Conservation (phyloP, 2,797 vertebrate genomes). For the Odontamblyopus lacepedii region DNA sequence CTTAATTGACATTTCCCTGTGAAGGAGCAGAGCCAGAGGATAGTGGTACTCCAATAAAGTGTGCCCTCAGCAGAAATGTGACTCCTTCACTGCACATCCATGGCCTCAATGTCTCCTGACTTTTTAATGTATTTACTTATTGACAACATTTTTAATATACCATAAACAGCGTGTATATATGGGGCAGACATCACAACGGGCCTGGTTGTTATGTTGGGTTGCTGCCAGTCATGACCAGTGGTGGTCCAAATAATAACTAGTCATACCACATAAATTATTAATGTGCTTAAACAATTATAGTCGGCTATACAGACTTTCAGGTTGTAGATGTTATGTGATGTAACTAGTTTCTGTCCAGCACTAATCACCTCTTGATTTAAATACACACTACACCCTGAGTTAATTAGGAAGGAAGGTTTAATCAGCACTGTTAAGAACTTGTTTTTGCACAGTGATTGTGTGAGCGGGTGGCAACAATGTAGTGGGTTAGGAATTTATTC, state of each 20-base stretch:
- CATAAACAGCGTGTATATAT: not conserved
- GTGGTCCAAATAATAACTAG: not conserved
- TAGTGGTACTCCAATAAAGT: constrained; percentile 48
- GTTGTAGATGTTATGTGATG: constrained; percentile 19
- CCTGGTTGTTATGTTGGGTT: not conserved
- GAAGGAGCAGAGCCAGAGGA: constrained; percentile 34
- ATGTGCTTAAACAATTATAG: not conserved
- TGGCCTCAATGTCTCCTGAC: constrained; percentile 56
- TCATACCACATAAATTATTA: not conserved
- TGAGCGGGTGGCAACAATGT: not conserved
- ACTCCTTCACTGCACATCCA: constrained; percentile 44
- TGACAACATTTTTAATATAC: not conserved
- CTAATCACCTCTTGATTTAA: constrained; percentile 47
- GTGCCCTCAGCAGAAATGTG: constrained; percentile 74
- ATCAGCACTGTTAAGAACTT: constrained; percentile 36
- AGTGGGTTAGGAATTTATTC: not conserved
- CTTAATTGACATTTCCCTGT: constrained; percentile 67
- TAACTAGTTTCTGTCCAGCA: constrained; percentile 43
- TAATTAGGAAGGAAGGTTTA: constrained; percentile 54
- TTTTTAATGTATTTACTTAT: constrained; percentile 41
- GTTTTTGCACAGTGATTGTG: not conserved
- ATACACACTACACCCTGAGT: constrained; percentile 41
- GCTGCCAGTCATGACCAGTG: not conserved
- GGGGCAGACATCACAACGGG: too few relatives aligned
- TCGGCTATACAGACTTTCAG: constrained; percentile 1